Conservation (phyloP, 2,797 vertebrate genomes). For the Morelia viridis region DNA sequence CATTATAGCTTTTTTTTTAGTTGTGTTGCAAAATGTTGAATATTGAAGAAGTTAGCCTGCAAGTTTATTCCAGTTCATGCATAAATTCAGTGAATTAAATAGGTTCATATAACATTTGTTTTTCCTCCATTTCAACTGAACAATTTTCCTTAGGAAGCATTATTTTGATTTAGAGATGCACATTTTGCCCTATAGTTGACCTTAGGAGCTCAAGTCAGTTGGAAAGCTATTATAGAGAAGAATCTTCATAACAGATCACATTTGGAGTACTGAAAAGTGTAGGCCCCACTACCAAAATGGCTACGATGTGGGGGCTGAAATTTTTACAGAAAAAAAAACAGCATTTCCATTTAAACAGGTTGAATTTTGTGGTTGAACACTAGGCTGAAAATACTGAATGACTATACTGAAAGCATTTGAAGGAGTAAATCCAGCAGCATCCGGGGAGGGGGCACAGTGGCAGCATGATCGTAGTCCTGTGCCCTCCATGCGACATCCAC, state of each 20-base stretch:
- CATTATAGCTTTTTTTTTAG: too few species aligned
- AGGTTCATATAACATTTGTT: too few species aligned
- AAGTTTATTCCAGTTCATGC: too few species aligned
- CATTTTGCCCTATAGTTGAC: neutral
- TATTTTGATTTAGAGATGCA: neutral
- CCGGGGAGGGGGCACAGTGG: neutral
- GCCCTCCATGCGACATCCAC: neutral
- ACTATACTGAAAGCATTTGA: neutral
- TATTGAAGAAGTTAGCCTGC: too few species aligned
- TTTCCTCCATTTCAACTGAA: neutral
- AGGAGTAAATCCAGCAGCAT: neutral
- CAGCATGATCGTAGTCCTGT: neutral
- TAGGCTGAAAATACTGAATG: too few species aligned
- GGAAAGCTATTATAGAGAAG: neutral
- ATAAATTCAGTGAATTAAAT: too few species aligned
- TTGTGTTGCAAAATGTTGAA: too few species aligned
- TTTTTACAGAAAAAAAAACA: neutral
- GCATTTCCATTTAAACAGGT: neutral
- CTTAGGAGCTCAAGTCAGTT: neutral
- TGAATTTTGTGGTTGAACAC: neutral
- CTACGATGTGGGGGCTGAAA: neutral
- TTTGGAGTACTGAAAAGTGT: neutral
- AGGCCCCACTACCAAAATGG: neutral
- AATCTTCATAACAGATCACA: neutral
- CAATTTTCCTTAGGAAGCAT: neutral